Percentiles rank a stretch among this genome's conserved stretches.
phyloP scores from a whole-genome alignment of 2,113 vertebrate genomes.

The Hippoglossus stenolepis region DNA sequence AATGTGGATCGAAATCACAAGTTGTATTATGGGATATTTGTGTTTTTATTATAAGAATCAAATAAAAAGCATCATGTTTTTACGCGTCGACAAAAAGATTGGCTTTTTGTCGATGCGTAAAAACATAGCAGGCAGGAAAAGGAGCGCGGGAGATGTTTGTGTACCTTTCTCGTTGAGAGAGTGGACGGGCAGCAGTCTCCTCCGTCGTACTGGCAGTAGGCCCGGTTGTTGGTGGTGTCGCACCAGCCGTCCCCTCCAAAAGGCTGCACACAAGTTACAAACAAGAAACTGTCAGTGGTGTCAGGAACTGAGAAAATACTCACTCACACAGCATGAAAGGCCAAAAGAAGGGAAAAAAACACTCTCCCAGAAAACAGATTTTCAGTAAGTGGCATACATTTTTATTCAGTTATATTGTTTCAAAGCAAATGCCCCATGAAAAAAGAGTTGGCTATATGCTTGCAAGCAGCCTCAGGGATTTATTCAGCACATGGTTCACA shows the following conservation, averaged over 20 bases:
- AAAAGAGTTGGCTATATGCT: conserved; percentile 26
- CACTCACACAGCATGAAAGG: conserved; percentile 20
- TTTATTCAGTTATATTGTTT: too few species aligned
- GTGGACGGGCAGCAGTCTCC: conserved; percentile 99
- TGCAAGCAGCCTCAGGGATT: not conserved
- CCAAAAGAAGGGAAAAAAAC: not conserved
- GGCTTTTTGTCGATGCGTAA: not conserved
- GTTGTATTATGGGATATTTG: not conserved
- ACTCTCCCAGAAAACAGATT: not conserved
- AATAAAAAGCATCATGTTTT: not conserved
- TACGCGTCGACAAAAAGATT: too few species aligned
- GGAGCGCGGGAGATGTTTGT: conserved; percentile 18
- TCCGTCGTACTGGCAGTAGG: conserved; percentile 96
- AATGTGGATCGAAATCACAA: not conserved
- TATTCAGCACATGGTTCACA: not conserved
- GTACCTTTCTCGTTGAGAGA: conserved; percentile 94
- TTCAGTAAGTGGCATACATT: too few species aligned
- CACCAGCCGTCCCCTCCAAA: conserved; percentile 98
- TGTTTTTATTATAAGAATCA: conserved; percentile 1
- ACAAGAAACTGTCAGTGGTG: conserved; percentile 39
- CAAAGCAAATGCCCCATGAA: conserved; percentile 7
- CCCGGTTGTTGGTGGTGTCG: conserved; percentile 97
- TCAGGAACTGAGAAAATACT: conserved; percentile 6
- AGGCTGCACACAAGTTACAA: conserved; percentile 82
- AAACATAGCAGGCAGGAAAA: not conserved